Conservation (phyloP, 2,113 vertebrate species). For the Paramormyrops kingsleyae region DNA sequence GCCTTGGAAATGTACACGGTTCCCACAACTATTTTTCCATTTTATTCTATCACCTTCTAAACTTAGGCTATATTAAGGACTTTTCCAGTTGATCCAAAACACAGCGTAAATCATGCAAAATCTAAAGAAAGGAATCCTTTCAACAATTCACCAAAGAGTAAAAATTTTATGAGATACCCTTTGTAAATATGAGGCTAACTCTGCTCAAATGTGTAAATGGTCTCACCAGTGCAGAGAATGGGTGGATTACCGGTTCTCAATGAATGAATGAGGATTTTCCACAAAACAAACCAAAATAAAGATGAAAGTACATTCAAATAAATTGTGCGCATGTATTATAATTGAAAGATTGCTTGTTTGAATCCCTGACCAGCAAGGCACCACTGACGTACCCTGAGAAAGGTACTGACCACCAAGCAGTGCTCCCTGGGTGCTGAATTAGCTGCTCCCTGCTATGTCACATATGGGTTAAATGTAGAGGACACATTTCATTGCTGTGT, state of each 20-base stretch:
- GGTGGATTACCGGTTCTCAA: no score
- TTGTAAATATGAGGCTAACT: neutral
- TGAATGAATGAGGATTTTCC: no score
- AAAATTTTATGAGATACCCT: neutral
- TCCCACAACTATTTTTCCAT: neutral
- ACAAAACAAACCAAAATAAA: neutral
- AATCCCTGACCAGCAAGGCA: no score
- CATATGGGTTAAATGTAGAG: no score
- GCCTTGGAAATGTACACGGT: neutral
- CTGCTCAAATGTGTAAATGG: neutral
- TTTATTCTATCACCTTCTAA: neutral
- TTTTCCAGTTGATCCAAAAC: neutral
- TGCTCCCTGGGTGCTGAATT: no score
- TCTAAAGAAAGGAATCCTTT: neutral
- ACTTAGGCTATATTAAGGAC: neutral
- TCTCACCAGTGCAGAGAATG: no score
- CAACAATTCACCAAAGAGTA: neutral
- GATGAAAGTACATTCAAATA: neutral
- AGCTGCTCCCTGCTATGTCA: no score
- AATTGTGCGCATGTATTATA: neutral
- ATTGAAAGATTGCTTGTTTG: no score
- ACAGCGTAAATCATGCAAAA: neutral
- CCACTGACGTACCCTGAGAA: no score
- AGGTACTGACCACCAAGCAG: no score
- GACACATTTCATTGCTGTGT: no score